These are phyloP conservation scores for Typhlichthys eigenmanni DNA, from an alignment of 2,797 vertebrate species.

Conservation along the genomic window DNA sequence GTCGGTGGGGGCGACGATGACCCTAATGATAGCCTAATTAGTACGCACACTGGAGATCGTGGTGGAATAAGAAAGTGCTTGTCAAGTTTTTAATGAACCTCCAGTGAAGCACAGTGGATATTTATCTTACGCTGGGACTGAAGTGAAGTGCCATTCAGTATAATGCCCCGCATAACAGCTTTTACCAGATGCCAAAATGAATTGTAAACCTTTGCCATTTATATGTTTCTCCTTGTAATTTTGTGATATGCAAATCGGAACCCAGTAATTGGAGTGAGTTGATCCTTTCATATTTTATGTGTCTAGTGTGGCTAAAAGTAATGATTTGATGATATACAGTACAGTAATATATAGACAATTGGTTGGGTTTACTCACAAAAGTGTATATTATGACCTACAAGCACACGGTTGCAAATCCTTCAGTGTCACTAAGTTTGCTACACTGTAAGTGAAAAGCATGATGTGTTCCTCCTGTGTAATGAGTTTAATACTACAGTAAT, in stretches of 20 bases:
- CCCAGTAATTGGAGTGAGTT: not conserved
- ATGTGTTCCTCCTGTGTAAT: not conserved
- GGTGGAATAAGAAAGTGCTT: constrained; percentile 17
- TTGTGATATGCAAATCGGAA: constrained; percentile 28
- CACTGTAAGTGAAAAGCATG: not conserved
- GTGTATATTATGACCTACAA: constrained; percentile 5
- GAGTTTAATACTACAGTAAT: not conserved
- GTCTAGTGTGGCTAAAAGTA: too few species aligned
- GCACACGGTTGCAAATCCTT: not conserved
- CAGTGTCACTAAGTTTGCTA: not conserved
- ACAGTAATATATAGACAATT: too few species aligned
- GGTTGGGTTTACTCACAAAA: constrained; percentile 2
- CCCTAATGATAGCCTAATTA: constrained; percentile 65
- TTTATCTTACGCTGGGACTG: not conserved
- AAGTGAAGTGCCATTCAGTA: not conserved
- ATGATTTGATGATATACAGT: too few species aligned
- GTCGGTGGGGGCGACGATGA: constrained; percentile 56
- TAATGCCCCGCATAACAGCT: constrained; percentile 5
- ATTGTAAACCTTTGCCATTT: constrained; percentile 9
- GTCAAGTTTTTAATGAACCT: constrained; percentile 14
- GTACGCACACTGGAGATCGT: constrained; percentile 19
- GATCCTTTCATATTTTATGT: constrained; percentile 13
- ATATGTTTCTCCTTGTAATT: constrained; percentile 35
- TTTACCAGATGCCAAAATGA: constrained; percentile 10
- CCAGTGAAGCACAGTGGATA: not conserved